Conservation (phyloP, 2,888 invertebrate genomes). For the Clitarchus hookeri region DNA sequence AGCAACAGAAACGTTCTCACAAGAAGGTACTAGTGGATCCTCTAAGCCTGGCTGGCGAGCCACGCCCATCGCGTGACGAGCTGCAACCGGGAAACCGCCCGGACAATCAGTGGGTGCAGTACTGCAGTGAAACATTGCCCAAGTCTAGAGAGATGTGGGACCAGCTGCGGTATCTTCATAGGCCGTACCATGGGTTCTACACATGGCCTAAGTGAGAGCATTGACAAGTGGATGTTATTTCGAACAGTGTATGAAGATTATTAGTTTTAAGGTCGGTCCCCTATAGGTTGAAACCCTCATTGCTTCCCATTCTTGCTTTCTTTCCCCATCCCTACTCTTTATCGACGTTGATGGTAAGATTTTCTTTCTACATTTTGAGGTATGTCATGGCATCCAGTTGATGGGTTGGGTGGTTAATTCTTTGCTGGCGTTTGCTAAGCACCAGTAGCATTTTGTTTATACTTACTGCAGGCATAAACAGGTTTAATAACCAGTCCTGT, state of each 20-base stretch:
- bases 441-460: too few relatives aligned
- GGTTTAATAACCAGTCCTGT: too few relatives aligned
- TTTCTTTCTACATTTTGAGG: too few relatives aligned
- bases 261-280: constrained; percentile 20
- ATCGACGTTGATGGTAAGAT: too few relatives aligned
- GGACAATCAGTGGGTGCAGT: constrained; percentile 78
- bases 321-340: too few relatives aligned
- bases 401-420: too few relatives aligned
- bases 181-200: constrained; percentile 63
- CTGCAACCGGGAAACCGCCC: constrained; percentile 62
- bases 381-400: too few relatives aligned
- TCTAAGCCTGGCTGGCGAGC: constrained; percentile 50
- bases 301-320: too few relatives aligned
- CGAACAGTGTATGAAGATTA: constrained; percentile 16
- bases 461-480: too few relatives aligned
- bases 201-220: constrained; percentile 57
- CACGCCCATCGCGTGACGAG: constrained; percentile 32
- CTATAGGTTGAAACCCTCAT: neutral
- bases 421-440: too few relatives aligned
- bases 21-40: constrained; percentile 65
- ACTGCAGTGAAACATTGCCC: constrained; percentile 64
- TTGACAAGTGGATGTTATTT: too few relatives aligned
- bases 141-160: constrained; percentile 75
- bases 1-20: constrained; percentile 72
- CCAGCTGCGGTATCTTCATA: constrained; percentile 69